Evolutionary conservation across 2,888 invertebrate species (phyloP), one percentile per base, ranked within the genome.

Genomic region (Cecidostiba fungosa): DNA sequence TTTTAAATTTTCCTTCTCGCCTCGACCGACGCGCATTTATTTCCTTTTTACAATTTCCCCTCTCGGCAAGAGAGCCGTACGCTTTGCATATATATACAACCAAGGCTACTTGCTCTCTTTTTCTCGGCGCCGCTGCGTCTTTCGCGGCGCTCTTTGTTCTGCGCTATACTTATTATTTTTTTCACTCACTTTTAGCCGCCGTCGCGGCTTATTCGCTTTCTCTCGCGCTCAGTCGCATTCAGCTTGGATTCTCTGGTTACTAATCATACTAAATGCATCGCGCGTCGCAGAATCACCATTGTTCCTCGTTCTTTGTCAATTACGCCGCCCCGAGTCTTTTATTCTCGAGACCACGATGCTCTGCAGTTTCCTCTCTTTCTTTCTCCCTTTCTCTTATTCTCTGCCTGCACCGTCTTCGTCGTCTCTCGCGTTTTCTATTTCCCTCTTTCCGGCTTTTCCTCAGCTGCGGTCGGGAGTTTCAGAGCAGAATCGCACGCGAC

Each of bases 221-320:
- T 70, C 26, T 23, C 3, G 29, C 62, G 36, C 66, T 82, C 12
- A 59, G 54, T 79, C 23, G 72, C 50, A 77, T 80, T 88, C 85
- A 82, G 73, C 83, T 83, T 82, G 85, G 62, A 87, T 87, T 88
- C 87, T 86, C 79, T 62, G 77, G 73, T 82, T 87, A 85, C 84
- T 87, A 89, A 88, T 89, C 87, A 87, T 84, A 84, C 87, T 89
- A 87, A 89, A 89, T 86, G 85, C 86, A 86, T 88, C 83, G 80
- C 86, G 47, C 86, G 39, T 85, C 70, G 74, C 81, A 47, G 47
- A 85, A 87, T 87, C 78, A 50, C 74, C 79, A 84, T 87, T 86
- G 86, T 87, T 87, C 84, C 80, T 79, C 62, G 80, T 78, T 84
- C 85, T 86, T 84, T 86, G 86, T 82, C 84, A 86, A 86, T 86